phyloP scores from a whole-genome alignment of 2,888 invertebrate species.

The Penaeus monodon region DNA sequence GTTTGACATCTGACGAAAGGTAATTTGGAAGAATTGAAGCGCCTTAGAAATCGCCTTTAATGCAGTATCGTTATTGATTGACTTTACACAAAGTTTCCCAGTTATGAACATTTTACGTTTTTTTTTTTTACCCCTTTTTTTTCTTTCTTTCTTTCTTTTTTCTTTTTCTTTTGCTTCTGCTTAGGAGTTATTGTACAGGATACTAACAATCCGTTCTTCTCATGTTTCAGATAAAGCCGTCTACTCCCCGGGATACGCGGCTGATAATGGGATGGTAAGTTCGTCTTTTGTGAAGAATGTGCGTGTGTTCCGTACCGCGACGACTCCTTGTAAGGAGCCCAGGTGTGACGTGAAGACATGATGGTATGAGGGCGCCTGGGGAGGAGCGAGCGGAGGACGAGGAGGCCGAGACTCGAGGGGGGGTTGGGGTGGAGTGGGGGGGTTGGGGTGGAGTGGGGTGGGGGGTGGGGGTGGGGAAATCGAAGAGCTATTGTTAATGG shows the following conservation, averaged over 20 bases:
- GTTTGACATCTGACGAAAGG: no score
- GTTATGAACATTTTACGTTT: no score
- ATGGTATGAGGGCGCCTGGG: neutral
- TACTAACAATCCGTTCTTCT: neutral
- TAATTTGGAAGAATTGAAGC: no score
- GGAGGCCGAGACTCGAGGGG: neutral
- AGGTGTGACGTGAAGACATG: neutral
- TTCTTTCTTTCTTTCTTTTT: no score
- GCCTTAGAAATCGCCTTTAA: no score
- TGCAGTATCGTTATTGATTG: no score
- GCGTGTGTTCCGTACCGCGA: no score
- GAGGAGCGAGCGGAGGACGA: neutral
- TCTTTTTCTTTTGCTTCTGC: no score
- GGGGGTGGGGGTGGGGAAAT: neutral
- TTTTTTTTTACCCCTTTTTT: no score
- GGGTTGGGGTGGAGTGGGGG: neutral
- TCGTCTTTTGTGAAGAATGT: neutral
- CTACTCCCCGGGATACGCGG: conserved; percentile 58
- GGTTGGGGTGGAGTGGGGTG: rapidly evolving
- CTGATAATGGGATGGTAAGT: conserved; percentile 60
- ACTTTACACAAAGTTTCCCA: no score
- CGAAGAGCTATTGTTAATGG: neutral
- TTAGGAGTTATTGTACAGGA: no score
- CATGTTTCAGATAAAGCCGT: conserved; percentile 52
- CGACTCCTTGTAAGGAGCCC: no score